A percentile compares a stretch with the other conserved stretches of the same genome.
Evolutionary conservation across 2,797 vertebrate genomes (phyloP).

Genomic region (Sebastes aleutianus): DNA sequence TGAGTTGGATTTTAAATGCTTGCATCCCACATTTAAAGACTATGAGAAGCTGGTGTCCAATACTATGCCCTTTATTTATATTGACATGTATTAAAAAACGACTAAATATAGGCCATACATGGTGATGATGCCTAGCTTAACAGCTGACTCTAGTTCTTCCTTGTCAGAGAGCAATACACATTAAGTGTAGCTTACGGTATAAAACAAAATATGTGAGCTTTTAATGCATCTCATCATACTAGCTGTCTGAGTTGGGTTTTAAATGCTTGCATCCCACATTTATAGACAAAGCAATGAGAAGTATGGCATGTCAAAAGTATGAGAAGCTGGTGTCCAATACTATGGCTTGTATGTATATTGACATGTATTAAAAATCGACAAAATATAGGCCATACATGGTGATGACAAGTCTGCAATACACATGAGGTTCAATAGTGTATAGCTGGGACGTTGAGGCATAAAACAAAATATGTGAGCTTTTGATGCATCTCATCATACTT

Average conservation of each 20-base stretch:
- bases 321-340: accelerated
- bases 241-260: slow-evolving; percentile 34
- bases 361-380: too few relatives aligned
- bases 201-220: slow-evolving; percentile 25
- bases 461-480: slow-evolving; percentile 20
- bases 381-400: too few relatives aligned
- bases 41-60: too few relatives aligned
- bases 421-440: background rate
- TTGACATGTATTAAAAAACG: slow-evolving; percentile 10
- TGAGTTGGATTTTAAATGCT: slow-evolving; percentile 18
- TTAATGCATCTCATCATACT: slow-evolving; percentile 47
- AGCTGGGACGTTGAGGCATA: background rate
- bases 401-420: background rate
- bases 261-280: background rate
- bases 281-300: background rate
- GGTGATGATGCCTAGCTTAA: slow-evolving; percentile 60
- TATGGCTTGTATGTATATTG: background rate
- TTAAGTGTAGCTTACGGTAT: background rate
- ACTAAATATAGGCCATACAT: slow-evolving; percentile 43
- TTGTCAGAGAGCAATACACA: background rate
- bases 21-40: background rate
- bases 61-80: background rate
- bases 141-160: background rate
- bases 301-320: background rate
- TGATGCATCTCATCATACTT: slow-evolving; percentile 47